A percentile compares a stretch with the other conserved stretches of the same genome.
Conservation (phyloP, 2,888 invertebrate genomes). For the Drosophila tripunctata region DNA sequence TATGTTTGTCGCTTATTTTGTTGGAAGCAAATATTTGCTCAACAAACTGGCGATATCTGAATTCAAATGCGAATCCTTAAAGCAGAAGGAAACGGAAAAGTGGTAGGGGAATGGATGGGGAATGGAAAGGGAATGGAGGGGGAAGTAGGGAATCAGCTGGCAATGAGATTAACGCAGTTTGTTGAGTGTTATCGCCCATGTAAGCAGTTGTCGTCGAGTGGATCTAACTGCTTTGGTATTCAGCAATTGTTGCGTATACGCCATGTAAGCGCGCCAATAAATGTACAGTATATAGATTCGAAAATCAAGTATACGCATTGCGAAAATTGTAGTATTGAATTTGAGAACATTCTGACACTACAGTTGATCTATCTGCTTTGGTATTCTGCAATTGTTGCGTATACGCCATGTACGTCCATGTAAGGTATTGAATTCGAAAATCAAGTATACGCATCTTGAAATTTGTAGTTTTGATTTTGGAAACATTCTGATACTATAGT, state of each 20-base stretch:
- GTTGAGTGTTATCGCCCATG: slow-evolving; percentile 74
- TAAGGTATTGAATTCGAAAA: too few species aligned
- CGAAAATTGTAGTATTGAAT: not conserved
- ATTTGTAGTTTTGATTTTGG: too few species aligned
- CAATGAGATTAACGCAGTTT: slow-evolving; percentile 71
- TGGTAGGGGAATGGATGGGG: not conserved
- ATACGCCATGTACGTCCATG: too few species aligned
- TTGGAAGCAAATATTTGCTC: slow-evolving; percentile 70
- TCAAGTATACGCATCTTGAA: too few species aligned
- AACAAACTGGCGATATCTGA: slow-evolving; percentile 40
- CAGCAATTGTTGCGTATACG: slow-evolving; percentile 57
- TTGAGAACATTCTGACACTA: too few species aligned
- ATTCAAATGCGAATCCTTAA: slow-evolving; percentile 21
- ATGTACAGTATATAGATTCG: too few species aligned
- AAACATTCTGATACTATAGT: too few species aligned
- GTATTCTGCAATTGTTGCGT: slow-evolving; percentile 42
- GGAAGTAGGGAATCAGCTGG: slow-evolving; percentile 41
- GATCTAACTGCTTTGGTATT: slow-evolving; percentile 34
- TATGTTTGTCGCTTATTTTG: slow-evolving; percentile 71
- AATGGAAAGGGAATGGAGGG: not conserved
- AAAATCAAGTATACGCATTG: too few species aligned
- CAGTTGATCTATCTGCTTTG: slow-evolving; percentile 38
- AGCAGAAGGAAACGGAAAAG: too few species aligned
- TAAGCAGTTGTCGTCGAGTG: slow-evolving; percentile 69
- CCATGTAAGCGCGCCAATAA: not conserved